Evolutionary conservation across 2,888 invertebrate genomes (phyloP).

Genomic region (Drosophila kambysellisi): DNA sequence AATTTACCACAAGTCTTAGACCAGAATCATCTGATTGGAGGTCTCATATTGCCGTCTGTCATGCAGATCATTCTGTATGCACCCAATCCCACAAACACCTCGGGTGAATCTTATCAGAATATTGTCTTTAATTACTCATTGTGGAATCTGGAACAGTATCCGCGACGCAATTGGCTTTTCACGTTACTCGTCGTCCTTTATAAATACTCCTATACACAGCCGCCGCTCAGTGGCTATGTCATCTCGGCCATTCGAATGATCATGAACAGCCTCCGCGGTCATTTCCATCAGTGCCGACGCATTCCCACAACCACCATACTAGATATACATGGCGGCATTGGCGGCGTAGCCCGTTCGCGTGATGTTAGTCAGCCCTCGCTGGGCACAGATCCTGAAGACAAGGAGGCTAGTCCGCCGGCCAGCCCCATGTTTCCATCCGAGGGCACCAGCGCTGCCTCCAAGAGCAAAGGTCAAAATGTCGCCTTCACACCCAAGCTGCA

Average conservation of each 20-base stretch:
- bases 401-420: conserved; percentile 87
- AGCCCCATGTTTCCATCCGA: conserved; percentile 88
- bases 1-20: conserved; percentile 97
- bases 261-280: conserved; percentile 91
- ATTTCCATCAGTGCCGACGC: conserved; percentile 94
- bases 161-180: conserved; percentile 96
- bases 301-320: conserved; percentile 92
- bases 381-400: conserved; percentile 89
- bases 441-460: conserved; percentile 85
- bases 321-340: conserved; percentile 87
- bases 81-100: conserved; percentile 90
- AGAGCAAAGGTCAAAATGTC: conserved; percentile 85
- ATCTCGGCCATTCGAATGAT: conserved; percentile 94
- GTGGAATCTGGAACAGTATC: conserved; percentile 94
- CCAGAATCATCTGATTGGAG: conserved; percentile 97
- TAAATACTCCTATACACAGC: conserved; percentile 94
- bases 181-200: conserved; percentile 96
- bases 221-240: conserved; percentile 89
- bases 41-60: conserved; percentile 93
- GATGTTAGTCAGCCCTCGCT: conserved; percentile 92
- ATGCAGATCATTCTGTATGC: conserved; percentile 92
- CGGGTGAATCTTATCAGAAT: conserved; percentile 88
- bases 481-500: conserved; percentile 90
- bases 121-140: conserved; percentile 90
- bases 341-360: conserved; percentile 85